A percentile compares a stretch with the other conserved stretches of the same genome.
Conservation (phyloP, 53 echinoderm and acorn worm species). For the Hippasteria phrygiana region DNA sequence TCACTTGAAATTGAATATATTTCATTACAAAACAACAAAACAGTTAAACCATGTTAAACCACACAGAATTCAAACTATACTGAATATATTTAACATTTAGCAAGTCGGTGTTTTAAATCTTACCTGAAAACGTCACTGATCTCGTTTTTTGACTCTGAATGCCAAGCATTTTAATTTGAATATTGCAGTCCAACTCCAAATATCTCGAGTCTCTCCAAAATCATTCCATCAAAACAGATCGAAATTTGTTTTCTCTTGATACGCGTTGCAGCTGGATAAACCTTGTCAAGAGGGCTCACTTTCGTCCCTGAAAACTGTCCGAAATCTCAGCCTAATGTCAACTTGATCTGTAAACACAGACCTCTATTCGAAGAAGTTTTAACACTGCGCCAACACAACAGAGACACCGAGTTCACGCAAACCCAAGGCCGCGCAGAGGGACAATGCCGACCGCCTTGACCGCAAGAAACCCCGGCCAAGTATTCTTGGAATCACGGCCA, state of each 20-base stretch:
- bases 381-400: neutral
- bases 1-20: too few species aligned
- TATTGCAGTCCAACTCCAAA: too few species aligned
- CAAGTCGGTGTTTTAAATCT: neutral
- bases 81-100: neutral
- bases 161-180: too few species aligned
- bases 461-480: neutral
- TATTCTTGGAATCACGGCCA: neutral
- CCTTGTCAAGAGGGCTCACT: neutral
- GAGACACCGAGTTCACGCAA: neutral
- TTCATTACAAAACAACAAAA: too few species aligned
- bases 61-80: too few species aligned
- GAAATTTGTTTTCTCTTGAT: too few species aligned
- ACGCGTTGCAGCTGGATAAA: neutral
- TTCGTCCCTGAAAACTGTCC: neutral
- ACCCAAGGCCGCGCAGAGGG: neutral
- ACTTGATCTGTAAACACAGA: neutral
- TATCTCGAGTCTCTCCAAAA: too few species aligned
- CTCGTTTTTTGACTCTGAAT: too few species aligned
- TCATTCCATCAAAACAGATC: too few species aligned
- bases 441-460: conserved; percentile 1
- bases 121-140: neutral
- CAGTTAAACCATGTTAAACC: too few species aligned
- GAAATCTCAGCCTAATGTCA: neutral
- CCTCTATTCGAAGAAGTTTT: neutral